Percentiles rank a stretch among this genome's conserved stretches.
Evolutionary conservation across 2,797 vertebrate genomes (phyloP).

Genomic region (Vireo griseus): DNA sequence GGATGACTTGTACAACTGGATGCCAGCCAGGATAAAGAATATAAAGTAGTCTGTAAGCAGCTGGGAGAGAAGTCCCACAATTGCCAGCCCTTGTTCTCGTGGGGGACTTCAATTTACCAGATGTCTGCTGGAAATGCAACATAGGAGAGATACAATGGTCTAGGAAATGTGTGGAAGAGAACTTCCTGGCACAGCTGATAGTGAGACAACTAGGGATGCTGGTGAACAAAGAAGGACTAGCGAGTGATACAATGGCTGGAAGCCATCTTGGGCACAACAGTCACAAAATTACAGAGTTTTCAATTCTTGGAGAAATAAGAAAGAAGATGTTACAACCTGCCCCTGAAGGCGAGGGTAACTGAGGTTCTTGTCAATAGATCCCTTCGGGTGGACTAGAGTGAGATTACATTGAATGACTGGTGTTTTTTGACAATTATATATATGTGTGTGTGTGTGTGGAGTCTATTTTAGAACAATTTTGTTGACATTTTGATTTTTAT

Average conservation of each 20-base stretch:
- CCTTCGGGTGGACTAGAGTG: not conserved
- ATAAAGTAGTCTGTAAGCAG: not conserved
- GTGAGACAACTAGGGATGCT: not conserved
- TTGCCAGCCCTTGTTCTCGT: not conserved
- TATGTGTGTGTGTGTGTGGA: too few species aligned
- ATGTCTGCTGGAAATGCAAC: not conserved
- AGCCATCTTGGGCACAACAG: not conserved
- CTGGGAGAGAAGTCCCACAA: not conserved
- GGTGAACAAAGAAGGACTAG: not conserved
- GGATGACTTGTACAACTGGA: not conserved
- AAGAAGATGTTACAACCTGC: not conserved
- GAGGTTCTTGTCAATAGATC: not conserved
- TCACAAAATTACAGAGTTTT: not conserved
- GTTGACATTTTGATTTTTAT: not conserved
- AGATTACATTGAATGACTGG: fast-evolving
- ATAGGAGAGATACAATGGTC: not conserved
- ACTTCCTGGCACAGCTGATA: not conserved
- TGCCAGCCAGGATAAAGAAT: not conserved
- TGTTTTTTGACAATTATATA: not conserved
- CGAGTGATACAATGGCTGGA: not conserved
- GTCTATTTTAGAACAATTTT: not conserved
- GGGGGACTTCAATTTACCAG: not conserved
- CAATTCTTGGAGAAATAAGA: not conserved
- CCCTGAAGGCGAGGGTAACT: not conserved
- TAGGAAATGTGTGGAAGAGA: not conserved